phyloP scores from a whole-genome alignment of 2,113 vertebrate species.

The Calyptomena viridis region DNA sequence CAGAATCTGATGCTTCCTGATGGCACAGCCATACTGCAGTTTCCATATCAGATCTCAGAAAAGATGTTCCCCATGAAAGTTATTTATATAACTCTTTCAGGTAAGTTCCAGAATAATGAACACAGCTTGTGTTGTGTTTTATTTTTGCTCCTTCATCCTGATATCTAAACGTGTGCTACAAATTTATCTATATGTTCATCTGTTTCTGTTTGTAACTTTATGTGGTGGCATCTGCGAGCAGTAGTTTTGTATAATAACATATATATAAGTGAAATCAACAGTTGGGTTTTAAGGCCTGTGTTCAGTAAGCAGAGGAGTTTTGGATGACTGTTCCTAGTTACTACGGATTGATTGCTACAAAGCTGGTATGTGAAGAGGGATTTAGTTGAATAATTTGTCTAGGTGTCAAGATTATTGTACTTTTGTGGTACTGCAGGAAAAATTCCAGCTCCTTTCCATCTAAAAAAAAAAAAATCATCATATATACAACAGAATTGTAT shows the following conservation, averaged over 20 bases:
- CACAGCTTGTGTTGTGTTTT: background rate
- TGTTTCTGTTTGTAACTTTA: constrained; percentile 48
- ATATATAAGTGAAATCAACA: constrained; percentile 2
- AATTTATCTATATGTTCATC: background rate
- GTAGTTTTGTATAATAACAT: background rate
- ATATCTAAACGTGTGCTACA: background rate
- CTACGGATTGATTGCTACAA: background rate
- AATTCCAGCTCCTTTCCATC: background rate
- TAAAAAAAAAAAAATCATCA: background rate
- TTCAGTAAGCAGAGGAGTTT: background rate
- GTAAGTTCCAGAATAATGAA: background rate
- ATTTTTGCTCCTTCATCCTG: background rate
- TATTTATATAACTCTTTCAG: background rate
- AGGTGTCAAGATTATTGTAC: background rate
- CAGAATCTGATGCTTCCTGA: background rate
- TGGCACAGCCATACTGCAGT: background rate
- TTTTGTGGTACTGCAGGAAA: background rate
- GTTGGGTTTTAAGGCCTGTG: constrained; percentile 20
- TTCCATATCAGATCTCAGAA: background rate
- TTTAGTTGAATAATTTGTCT: background rate
- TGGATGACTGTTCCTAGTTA: background rate
- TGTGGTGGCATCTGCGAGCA: constrained; percentile 9
- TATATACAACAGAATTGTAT: background rate
- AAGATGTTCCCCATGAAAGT: background rate
- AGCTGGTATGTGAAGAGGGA: background rate